Evolutionary conservation across 2,888 invertebrate species (phyloP), one percentile per base, ranked within the genome.

Genomic region (Coelogynopora nodosa): DNA sequence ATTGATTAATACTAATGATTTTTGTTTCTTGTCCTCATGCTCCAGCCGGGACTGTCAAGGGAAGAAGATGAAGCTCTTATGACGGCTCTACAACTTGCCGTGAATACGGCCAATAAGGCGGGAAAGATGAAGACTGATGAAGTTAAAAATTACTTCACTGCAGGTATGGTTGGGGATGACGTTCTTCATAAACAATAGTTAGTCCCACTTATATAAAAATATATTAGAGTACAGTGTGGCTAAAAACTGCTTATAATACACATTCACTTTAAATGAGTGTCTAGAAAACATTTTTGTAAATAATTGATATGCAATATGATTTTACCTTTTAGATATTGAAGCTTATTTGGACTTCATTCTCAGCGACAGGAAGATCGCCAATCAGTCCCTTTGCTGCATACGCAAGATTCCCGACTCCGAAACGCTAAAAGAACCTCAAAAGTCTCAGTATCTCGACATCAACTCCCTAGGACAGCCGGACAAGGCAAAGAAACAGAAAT

Each of bases 41-140:
- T 74, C 5, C 27, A 74, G 74, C 74, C 74, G 2, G 74, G 23
- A 2, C 74, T 23, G 27, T 74, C 74, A n/a, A 13, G 23, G 23
- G 74, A 74, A 2, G 74, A 74, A 74, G 27, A 74, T 13, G 74
- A 74, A 74, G 74, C 74, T 74, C 23, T 74, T 2, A 74, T 74
- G 74, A 13, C 74, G 23, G 74, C 74, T 74, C 74, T 74, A 13
- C 18, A 23, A 26, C 2, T 26, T 26, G 74, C 27, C 18, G 27
- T 5, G 5, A 26, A 74, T 13, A 2, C 23, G 18, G 74, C 74
- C 2, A 26, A 23, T 2, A 74, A 74, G 27, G 27, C 23, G 5
- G 74, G 74, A 23, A 74, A 74, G 23, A n/a, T 74, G 2, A 74
- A 74, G 23, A 5, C 5, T n/a, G 27, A 13, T n/a, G 74, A 74